Evolutionary conservation across 2,888 invertebrate species (phyloP).

Genomic region (Biston betularia): DNA sequence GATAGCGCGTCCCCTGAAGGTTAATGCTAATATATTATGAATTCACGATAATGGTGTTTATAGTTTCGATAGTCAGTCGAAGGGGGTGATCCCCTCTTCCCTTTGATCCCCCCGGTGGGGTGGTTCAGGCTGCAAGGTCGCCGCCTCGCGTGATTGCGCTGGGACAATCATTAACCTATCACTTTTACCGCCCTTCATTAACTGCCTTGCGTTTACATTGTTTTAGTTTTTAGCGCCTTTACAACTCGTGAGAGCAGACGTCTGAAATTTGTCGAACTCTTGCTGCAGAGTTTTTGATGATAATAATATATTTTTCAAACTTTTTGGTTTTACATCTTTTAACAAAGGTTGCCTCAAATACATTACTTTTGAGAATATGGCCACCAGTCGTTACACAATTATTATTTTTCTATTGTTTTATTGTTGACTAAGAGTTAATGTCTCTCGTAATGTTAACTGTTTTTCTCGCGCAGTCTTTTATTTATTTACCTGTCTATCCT

Average conservation of each 20-base stretch:
- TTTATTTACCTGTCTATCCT: too few species aligned
- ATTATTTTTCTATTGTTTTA: too few species aligned
- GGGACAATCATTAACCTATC: conserved; percentile 54
- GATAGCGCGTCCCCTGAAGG: conserved; percentile 28
- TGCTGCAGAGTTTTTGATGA: not conserved
- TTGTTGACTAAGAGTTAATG: too few species aligned
- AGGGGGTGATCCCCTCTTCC: conserved; percentile 8
- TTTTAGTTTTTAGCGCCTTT: conserved; percentile 36
- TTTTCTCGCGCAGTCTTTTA: too few species aligned
- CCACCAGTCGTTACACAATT: too few species aligned
- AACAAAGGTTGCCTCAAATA: too few species aligned
- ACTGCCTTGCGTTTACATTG: conserved; percentile 35
- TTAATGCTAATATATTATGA: conserved; percentile 8
- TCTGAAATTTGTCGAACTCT: not conserved
- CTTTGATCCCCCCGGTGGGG: not conserved
- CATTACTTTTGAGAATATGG: too few species aligned
- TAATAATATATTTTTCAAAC: too few species aligned
- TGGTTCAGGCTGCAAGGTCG: conserved; percentile 63
- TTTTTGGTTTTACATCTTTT: too few species aligned
- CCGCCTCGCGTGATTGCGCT: conserved; percentile 63
- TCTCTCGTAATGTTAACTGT: too few species aligned
- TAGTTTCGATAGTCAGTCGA: conserved; percentile 45
- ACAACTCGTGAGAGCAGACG: conserved; percentile 2
- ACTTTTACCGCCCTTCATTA: conserved; percentile 52
- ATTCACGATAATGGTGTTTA: conserved; percentile 42